Conservation (phyloP, 2,888 invertebrate species). For the Dascillus cervinus region DNA sequence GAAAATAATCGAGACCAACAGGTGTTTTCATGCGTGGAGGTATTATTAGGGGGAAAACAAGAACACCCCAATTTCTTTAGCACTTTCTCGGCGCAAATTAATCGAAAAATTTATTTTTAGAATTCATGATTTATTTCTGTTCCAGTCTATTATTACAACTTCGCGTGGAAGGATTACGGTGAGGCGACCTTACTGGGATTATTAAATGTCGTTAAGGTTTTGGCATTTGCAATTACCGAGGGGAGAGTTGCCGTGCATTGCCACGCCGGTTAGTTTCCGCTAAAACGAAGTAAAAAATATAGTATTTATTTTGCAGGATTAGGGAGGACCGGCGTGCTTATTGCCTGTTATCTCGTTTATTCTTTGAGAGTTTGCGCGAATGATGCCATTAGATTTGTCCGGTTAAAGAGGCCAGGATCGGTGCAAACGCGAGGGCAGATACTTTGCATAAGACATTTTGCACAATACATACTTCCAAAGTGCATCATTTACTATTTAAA, state of each 20-base stretch:
- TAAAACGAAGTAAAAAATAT: slow-evolving; percentile 2
- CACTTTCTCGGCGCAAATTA: too few species aligned
- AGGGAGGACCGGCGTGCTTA: slow-evolving; percentile 79
- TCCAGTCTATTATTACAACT: slow-evolving; percentile 84
- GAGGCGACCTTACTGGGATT: slow-evolving; percentile 67
- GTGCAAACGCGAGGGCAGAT: slow-evolving; percentile 81
- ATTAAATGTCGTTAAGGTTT: slow-evolving; percentile 86
- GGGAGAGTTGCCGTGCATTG: slow-evolving; percentile 82
- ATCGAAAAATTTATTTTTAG: too few species aligned
- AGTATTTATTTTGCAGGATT: slow-evolving; percentile 47
- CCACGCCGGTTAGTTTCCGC: slow-evolving; percentile 61
- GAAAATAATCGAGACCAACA: too few species aligned
- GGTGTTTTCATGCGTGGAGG: too few species aligned
- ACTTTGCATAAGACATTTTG: slow-evolving; percentile 72
- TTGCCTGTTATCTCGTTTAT: slow-evolving; percentile 80
- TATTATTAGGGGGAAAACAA: too few species aligned
- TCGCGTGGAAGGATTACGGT: slow-evolving; percentile 80
- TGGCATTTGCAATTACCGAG: slow-evolving; percentile 73
- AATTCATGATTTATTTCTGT: slow-evolving; percentile 2
- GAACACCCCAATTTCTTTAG: too few species aligned
- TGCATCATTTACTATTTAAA: slow-evolving; percentile 65
- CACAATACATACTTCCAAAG: slow-evolving; percentile 69
- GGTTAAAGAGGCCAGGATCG: slow-evolving; percentile 67
- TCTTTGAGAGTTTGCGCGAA: slow-evolving; percentile 66
- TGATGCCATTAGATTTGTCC: slow-evolving; percentile 72